Conservation (phyloP, 37 sponge, comb jelly and placozoan genomes). For the Petrosia ficiformis region DNA sequence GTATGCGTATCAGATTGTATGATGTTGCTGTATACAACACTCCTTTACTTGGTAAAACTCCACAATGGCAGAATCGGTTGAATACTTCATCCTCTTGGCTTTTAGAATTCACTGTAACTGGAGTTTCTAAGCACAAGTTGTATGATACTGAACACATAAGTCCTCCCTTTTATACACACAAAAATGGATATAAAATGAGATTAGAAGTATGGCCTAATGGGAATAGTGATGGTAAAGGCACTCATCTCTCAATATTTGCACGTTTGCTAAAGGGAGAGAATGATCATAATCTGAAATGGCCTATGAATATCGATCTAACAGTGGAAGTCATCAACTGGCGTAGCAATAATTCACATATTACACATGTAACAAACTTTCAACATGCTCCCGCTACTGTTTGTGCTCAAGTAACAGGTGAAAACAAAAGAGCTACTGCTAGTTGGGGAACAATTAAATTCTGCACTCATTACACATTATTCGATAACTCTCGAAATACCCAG, state of each 20-base stretch:
- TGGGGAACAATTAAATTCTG: too few species aligned
- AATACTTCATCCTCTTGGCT: background rate
- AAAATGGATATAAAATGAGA: constrained; percentile 7
- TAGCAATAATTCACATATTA: background rate
- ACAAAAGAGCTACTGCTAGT: too few species aligned
- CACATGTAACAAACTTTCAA: too few species aligned
- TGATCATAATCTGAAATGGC: constrained; percentile 32
- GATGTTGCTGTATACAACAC: background rate
- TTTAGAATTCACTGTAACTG: background rate
- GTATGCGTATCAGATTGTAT: background rate
- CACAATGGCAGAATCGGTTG: background rate
- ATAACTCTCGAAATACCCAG: too few species aligned
- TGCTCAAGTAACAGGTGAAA: too few species aligned
- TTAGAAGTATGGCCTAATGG: background rate
- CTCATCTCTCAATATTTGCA: constrained; percentile 19
- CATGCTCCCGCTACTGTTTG: too few species aligned
- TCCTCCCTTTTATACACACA: constrained; percentile 9
- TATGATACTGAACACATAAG: background rate
- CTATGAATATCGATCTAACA: constrained; percentile 10
- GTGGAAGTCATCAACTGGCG: constrained; percentile 9
- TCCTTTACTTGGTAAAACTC: background rate
- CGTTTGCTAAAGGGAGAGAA: constrained; percentile 25
- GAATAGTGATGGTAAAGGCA: background rate
- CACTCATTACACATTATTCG: too few species aligned
- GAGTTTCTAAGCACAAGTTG: background rate